phyloP scores from a whole-genome alignment of 2,113 vertebrate species.

The Calcarius ornatus region DNA sequence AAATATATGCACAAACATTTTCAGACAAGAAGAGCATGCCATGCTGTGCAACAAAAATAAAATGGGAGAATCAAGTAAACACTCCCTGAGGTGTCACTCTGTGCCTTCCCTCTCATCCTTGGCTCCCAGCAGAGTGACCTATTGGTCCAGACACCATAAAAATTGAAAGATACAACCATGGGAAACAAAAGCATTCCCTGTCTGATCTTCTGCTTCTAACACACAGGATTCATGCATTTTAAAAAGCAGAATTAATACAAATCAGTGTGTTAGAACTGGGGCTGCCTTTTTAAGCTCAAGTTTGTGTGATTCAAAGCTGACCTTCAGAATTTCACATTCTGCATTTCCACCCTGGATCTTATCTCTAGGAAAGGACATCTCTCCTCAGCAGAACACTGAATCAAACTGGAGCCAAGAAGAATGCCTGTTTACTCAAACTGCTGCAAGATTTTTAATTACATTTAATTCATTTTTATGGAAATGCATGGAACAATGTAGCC shows the following conservation, averaged over 20 bases:
- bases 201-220: not conserved
- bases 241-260: not conserved
- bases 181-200: not conserved
- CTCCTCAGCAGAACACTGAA: not conserved
- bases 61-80: not conserved
- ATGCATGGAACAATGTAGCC: not conserved
- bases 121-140: not conserved
- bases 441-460: not conserved
- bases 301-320: not conserved
- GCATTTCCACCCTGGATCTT: not conserved
- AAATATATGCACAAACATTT: not conserved
- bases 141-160: not conserved
- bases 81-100: not conserved
- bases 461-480: conserved; percentile 1
- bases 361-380: not conserved
- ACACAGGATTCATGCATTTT: not conserved
- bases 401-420: not conserved
- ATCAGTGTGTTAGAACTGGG: not conserved
- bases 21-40: not conserved
- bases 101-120: not conserved
- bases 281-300: not conserved
- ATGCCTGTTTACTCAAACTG: not conserved
- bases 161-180: not conserved
- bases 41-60: not conserved
- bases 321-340: not conserved